A percentile compares a stretch with the other conserved stretches of the same genome.
Conservation (phyloP, 2,888 invertebrate species). For the Arrhopalites spinosus region DNA sequence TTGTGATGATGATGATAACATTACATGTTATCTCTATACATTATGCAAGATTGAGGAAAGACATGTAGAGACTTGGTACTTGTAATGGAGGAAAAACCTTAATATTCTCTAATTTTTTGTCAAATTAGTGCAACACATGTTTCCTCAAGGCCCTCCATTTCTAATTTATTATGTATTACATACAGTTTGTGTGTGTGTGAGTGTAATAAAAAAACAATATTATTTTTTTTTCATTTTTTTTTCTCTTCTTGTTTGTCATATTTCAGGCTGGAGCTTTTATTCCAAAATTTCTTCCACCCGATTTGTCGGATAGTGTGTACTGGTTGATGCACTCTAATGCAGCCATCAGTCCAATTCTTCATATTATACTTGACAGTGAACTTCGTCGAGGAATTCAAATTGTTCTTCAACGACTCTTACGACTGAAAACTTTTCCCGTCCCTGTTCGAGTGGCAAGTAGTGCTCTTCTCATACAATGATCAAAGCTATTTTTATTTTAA, state of each 20-base stretch:
- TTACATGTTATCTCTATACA: too few relatives aligned
- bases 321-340: constrained; percentile 54
- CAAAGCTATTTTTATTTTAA: too few relatives aligned
- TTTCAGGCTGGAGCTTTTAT: constrained; percentile 50
- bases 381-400: constrained; percentile 44
- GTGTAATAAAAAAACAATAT: background rate
- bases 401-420: background rate
- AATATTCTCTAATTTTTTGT: too few relatives aligned
- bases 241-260: background rate
- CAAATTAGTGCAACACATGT: too few relatives aligned
- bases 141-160: background rate
- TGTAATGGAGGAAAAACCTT: too few relatives aligned
- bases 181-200: background rate
- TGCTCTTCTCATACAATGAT: too few relatives aligned
- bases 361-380: constrained; percentile 46
- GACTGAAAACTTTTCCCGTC: background rate
- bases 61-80: too few relatives aligned
- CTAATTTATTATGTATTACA: background rate
- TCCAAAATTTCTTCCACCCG: constrained; percentile 48
- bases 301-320: constrained; percentile 53
- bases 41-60: too few relatives aligned
- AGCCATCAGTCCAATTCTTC: constrained; percentile 47
- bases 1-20: too few relatives aligned
- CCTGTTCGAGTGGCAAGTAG: background rate
- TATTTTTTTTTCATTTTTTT: background rate